Conservation (phyloP, 2,888 invertebrate species). For the Platycheirus rosarum region DNA sequence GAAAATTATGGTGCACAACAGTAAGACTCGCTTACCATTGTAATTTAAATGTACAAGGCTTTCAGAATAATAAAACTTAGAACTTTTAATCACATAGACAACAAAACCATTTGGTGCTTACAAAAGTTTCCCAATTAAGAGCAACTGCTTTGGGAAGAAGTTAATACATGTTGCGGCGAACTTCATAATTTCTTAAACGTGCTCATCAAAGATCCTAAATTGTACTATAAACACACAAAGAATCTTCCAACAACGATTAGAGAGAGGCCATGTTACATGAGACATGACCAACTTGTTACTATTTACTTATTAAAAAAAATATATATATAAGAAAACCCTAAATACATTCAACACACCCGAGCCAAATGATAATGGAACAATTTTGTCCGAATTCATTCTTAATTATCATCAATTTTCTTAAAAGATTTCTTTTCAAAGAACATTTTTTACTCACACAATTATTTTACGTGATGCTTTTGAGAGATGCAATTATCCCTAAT, state of each 20-base stretch:
- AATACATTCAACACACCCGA: constrained; percentile 5
- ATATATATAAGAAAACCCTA: neutral
- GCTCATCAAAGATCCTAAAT: constrained; percentile 3
- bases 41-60: no score
- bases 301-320: neutral
- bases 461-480: constrained; percentile 12
- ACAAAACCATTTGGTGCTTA: constrained; percentile 25
- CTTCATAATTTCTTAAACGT: constrained; percentile 55
- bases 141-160: constrained; percentile 37
- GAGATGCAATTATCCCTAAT: constrained; percentile 30
- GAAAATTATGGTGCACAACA: no score
- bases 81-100: constrained; percentile 15
- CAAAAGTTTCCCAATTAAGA: constrained; percentile 64
- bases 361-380: constrained; percentile 5
- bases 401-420: constrained; percentile 12
- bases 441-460: no score
- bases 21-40: no score
- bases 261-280: constrained; percentile 48
- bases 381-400: constrained; percentile 22
- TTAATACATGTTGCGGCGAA: constrained; percentile 19
- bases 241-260: constrained; percentile 51
- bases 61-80: neutral
- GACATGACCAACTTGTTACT: constrained; percentile 41
- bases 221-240: constrained; percentile 1
- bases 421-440: no score